phyloP scores from a whole-genome alignment of 2,113 vertebrate species.

The Rhabdornis inornatus region DNA sequence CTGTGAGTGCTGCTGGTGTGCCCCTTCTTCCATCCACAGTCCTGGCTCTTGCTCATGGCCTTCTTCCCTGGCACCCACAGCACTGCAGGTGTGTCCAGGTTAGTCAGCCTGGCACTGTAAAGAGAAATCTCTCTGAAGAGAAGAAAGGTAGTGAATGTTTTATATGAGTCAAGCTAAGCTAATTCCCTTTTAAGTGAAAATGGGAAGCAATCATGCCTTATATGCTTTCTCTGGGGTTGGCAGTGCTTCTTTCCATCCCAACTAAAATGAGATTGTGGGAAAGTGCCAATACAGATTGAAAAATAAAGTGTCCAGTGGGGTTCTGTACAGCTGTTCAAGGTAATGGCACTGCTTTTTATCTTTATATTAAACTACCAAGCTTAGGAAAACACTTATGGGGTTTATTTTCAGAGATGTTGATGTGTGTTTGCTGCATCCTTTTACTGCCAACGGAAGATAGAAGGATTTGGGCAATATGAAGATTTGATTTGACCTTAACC shows the following conservation, averaged over 20 bases:
- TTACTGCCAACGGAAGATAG: background rate
- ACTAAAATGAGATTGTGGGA: background rate
- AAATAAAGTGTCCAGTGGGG: background rate
- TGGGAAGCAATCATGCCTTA: background rate
- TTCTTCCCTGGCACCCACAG: background rate
- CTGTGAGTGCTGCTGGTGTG: background rate
- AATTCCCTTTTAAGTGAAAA: background rate
- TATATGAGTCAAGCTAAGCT: background rate
- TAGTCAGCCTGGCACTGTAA: background rate
- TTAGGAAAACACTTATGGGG: background rate
- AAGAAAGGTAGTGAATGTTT: background rate
- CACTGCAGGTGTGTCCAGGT: rapidly evolving
- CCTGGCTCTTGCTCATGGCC: background rate
- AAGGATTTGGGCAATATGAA: background rate
- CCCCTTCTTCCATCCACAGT: background rate
- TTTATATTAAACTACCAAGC: background rate
- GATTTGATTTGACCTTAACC: background rate
- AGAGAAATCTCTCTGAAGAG: background rate
- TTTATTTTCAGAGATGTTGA: background rate
- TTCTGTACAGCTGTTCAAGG: background rate
- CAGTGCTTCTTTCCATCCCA: background rate
- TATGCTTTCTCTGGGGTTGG: background rate
- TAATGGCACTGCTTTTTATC: background rate
- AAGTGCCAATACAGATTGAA: background rate
- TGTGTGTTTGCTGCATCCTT: background rate